Evolutionary conservation across 2,113 vertebrate species (phyloP).

Genomic region (Protobothrops mucrosquamatus): DNA sequence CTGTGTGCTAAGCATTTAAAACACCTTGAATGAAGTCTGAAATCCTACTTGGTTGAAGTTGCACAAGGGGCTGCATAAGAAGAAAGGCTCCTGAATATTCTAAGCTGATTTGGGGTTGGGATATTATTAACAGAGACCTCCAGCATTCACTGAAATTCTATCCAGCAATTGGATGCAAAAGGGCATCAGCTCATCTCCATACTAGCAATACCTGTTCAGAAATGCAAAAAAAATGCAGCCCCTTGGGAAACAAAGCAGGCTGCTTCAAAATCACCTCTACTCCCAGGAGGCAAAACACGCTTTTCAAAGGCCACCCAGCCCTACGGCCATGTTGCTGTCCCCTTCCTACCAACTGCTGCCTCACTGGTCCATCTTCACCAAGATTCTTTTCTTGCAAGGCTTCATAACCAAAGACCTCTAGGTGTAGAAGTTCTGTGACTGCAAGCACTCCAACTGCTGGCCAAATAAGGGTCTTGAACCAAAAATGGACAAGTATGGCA

Average conservation of each 20-base stretch:
- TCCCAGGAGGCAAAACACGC: neutral
- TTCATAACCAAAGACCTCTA: neutral
- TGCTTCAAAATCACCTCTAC: neutral
- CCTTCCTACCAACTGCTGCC: neutral
- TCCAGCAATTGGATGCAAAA: neutral
- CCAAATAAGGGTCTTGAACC: neutral
- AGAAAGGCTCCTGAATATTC: neutral
- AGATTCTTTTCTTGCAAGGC: neutral
- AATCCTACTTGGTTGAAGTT: neutral
- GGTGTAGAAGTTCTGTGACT: neutral
- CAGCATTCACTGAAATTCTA: neutral
- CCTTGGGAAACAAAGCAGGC: neutral
- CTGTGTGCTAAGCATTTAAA: conserved; percentile 22
- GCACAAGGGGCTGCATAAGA: conserved; percentile 6
- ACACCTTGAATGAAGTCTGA: conserved; percentile 4
- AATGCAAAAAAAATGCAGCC: neutral
- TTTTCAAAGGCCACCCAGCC: neutral
- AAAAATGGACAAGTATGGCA: neutral
- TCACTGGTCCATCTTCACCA: neutral
- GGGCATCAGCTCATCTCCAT: neutral
- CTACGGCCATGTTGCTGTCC: neutral
- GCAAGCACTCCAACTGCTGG: neutral
- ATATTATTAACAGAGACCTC: neutral
- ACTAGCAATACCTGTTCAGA: neutral
- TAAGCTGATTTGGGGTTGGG: neutral